A percentile compares a stretch with the other conserved stretches of the same genome.
Evolutionary conservation across 2,888 invertebrate species (phyloP).

Genomic region (Bimastos eiseni): DNA sequence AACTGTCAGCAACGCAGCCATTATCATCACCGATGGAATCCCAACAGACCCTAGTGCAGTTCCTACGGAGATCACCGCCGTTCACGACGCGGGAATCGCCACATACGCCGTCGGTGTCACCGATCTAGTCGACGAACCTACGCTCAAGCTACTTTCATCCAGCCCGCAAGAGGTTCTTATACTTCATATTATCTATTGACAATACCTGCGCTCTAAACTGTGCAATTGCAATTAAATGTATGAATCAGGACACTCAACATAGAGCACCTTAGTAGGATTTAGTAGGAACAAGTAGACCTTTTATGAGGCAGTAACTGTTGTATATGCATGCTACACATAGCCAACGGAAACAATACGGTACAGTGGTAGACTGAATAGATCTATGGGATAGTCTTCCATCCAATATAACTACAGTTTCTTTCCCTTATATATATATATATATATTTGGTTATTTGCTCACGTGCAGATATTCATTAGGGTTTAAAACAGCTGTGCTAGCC

Average conservation of each 20-base stretch:
- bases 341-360: no score
- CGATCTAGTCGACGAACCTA: background rate
- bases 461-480: no score
- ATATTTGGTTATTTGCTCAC: background rate
- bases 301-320: no score
- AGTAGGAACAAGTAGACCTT: no score
- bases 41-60: background rate
- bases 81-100: background rate
- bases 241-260: no score
- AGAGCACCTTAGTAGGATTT: no score
- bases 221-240: background rate
- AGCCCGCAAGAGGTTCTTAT: background rate
- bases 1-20: constrained; percentile 15
- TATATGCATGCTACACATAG: no score
- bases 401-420: background rate
- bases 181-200: no score
- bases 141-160: background rate
- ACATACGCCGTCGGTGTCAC: background rate
- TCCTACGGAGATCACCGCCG: background rate
- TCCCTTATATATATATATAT: no score
- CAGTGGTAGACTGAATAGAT: no score
- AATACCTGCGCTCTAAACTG: background rate
- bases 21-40: constrained; percentile 17
- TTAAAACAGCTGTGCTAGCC: background rate
- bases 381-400: no score